Percentiles rank a stretch among this genome's conserved stretches.
Evolutionary conservation across 2,797 vertebrate species (phyloP).

Genomic region (Discoglossus pictus): DNA sequence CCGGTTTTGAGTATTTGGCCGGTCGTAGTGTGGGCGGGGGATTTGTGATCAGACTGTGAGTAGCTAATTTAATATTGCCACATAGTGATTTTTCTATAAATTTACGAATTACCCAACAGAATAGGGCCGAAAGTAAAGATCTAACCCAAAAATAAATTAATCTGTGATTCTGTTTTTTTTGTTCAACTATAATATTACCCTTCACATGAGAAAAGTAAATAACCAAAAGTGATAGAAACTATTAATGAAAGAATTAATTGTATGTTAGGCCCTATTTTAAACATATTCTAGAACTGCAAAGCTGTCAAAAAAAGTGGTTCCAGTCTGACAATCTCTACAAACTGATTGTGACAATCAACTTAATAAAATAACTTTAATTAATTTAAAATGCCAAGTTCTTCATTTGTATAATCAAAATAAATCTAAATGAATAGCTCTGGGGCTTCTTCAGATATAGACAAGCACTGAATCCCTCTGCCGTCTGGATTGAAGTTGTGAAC

Average conservation of each 20-base stretch:
- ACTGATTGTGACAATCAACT: constrained; percentile 46
- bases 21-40: too few species aligned
- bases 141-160: too few species aligned
- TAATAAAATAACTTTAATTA: constrained; percentile 52
- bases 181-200: too few species aligned
- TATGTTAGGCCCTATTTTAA: constrained; percentile 16
- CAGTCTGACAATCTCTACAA: constrained; percentile 31
- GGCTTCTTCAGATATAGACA: constrained; percentile 19
- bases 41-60: too few species aligned
- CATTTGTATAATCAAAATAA: constrained; percentile 52
- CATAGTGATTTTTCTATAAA: too few species aligned
- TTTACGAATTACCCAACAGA: too few species aligned
- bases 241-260: constrained; percentile 23
- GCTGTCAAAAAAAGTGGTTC: constrained; percentile 19
- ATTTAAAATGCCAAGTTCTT: constrained; percentile 50
- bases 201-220: background rate
- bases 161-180: too few species aligned
- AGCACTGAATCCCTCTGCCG: constrained; percentile 11
- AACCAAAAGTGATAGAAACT: constrained; percentile 16
- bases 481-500: constrained; percentile 31
- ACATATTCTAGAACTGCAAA: constrained; percentile 25
- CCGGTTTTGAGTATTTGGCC: too few species aligned
- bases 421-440: constrained; percentile 33
- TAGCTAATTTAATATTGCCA: too few species aligned
- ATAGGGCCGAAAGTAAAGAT: too few species aligned